Evolutionary conservation across 2,797 vertebrate species (phyloP).

Genomic region (Sarcoramphus papa): DNA sequence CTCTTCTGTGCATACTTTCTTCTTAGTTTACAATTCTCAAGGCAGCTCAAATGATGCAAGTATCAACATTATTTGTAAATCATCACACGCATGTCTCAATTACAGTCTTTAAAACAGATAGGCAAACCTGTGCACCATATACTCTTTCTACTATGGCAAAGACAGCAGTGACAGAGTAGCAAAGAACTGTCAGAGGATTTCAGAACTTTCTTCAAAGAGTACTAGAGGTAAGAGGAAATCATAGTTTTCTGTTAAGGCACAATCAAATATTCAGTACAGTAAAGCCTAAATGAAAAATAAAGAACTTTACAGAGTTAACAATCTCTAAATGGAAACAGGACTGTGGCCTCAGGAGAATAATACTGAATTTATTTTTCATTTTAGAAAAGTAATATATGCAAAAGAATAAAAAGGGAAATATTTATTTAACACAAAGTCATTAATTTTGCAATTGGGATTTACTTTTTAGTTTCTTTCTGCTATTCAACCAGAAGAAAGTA

Average conservation of each 20-base stretch:
- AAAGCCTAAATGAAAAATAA: background rate
- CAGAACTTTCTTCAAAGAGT: background rate
- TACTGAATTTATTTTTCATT: background rate
- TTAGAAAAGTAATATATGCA: background rate
- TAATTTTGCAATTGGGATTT: background rate
- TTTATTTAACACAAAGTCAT: background rate
- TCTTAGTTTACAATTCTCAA: background rate
- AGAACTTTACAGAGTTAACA: background rate
- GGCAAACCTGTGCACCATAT: background rate
- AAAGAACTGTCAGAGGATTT: background rate
- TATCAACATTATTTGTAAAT: background rate
- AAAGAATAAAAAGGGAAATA: background rate
- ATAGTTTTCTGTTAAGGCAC: background rate
- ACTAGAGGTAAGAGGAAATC: background rate
- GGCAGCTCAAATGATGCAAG: background rate
- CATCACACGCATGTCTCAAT: rapidly evolving
- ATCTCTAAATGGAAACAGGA: background rate
- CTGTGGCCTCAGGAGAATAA: background rate
- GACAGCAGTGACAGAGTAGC: background rate
- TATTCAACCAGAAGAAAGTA: background rate
- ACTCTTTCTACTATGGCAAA: background rate
- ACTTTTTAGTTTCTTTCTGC: background rate
- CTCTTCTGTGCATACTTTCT: background rate
- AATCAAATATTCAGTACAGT: background rate
- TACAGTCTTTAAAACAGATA: background rate